Percentiles rank a stretch among this genome's conserved stretches.
Evolutionary conservation across 2,797 vertebrate genomes (phyloP).

Genomic region (Sarcophilus harrisii): DNA sequence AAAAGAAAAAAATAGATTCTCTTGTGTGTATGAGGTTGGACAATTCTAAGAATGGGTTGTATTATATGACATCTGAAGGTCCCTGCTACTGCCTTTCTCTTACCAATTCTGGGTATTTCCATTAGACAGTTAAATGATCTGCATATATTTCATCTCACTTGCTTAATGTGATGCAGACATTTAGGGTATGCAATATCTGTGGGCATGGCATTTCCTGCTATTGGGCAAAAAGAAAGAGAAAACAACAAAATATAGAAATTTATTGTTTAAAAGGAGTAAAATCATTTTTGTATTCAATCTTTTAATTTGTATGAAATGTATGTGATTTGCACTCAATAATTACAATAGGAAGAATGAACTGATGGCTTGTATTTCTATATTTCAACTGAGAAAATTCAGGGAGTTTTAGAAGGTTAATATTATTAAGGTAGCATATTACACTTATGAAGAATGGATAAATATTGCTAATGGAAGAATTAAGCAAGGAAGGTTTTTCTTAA

Average conservation of each 20-base stretch:
- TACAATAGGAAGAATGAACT: constrained; percentile 14
- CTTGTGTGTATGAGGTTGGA: background rate
- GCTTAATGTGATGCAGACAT: background rate
- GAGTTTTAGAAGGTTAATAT: constrained; percentile 42
- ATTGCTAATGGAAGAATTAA: constrained; percentile 27
- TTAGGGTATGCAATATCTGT: background rate
- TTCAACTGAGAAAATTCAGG: constrained; percentile 42
- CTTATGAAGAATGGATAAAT: constrained; percentile 5
- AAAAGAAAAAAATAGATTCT: background rate
- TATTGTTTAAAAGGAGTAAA: constrained; percentile 33
- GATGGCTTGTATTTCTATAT: background rate
- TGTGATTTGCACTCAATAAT: background rate
- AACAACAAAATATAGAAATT: constrained; percentile 10
- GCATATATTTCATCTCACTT: constrained; percentile 9
- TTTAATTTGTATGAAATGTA: background rate
- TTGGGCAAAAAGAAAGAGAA: constrained; percentile 19
- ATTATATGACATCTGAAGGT: background rate
- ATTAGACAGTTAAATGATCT: background rate
- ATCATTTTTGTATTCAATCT: constrained; percentile 1
- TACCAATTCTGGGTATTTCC: background rate
- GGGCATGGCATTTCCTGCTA: constrained; percentile 12
- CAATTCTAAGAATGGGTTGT: background rate
- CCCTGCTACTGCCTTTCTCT: background rate
- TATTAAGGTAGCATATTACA: constrained; percentile 21
- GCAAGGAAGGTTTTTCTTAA: background rate